These are phyloP conservation scores for Scaeva pyrastri DNA, from an alignment of 2,888 invertebrate genomes.

Conservation along the genomic window DNA sequence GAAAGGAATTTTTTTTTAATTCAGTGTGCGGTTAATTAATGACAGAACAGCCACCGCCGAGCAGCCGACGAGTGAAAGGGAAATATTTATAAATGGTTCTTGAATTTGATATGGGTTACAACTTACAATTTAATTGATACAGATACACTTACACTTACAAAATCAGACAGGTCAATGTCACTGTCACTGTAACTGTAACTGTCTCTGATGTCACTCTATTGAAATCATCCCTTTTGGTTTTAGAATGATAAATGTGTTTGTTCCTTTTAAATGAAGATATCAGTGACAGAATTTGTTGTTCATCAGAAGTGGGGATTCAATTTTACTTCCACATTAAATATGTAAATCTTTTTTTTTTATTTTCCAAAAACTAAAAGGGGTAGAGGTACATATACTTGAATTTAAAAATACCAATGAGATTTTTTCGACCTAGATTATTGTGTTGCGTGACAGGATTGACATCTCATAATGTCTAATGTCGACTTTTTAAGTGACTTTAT, in stretches of 20 bases:
- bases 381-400: slow-evolving; percentile 20
- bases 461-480: slow-evolving; percentile 13
- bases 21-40: slow-evolving; percentile 59
- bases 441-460: slow-evolving; percentile 25
- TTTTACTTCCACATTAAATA: background rate
- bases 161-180: background rate
- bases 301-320: background rate
- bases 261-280: slow-evolving; percentile 4
- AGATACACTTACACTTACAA: background rate
- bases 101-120: slow-evolving; percentile 53
- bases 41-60: slow-evolving; percentile 49
- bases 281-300: slow-evolving; percentile 37
- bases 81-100: background rate
- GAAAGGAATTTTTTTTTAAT: slow-evolving; percentile 51
- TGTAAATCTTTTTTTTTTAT: background rate
- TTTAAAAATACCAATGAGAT: slow-evolving; percentile 27
- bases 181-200: too few relatives aligned
- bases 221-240: background rate
- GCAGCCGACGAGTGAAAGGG: slow-evolving; percentile 23
- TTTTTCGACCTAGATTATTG: slow-evolving; percentile 47
- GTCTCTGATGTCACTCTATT: background rate
- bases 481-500: slow-evolving; percentile 46
- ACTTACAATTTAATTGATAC: slow-evolving; percentile 60
- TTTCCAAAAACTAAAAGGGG: slow-evolving; percentile 16
- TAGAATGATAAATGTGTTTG: slow-evolving; percentile 33